Evolutionary conservation across 2,797 vertebrate genomes (phyloP).

Genomic region (Rhynchonycteris naso): DNA sequence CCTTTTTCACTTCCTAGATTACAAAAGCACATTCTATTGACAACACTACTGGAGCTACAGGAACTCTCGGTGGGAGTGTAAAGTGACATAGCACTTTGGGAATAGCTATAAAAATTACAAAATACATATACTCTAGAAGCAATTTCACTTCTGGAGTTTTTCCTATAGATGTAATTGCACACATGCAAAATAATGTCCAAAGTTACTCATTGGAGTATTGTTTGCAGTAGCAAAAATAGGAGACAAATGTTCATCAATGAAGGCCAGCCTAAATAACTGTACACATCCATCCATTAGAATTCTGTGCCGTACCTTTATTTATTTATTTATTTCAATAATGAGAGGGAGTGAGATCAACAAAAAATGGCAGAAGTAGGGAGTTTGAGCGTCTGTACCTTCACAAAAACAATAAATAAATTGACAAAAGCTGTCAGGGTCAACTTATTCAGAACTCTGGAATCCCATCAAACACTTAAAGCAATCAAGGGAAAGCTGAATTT

Average conservation of each 20-base stretch:
- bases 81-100: not conserved
- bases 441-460: not conserved
- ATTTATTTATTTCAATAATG: not conserved
- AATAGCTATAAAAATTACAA: slow-evolving; percentile 27
- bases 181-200: not conserved
- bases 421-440: not conserved
- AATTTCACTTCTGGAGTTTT: not conserved
- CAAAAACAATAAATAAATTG: not conserved
- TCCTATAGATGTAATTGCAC: slow-evolving; percentile 1
- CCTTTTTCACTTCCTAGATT: not conserved
- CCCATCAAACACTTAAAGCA: not conserved
- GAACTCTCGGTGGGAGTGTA: not conserved
- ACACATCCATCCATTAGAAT: not conserved
- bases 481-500: not conserved
- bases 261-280: not conserved
- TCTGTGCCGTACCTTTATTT: not conserved
- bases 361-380: not conserved
- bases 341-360: not conserved
- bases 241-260: not conserved
- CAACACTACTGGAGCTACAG: not conserved
- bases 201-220: not conserved
- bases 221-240: slow-evolving; percentile 6
- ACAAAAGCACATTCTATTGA: not conserved
- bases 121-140: not conserved
- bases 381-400: not conserved